These are phyloP conservation scores for Rhingia campestris DNA, from an alignment of 2,888 invertebrate species.

Conservation along the genomic window DNA sequence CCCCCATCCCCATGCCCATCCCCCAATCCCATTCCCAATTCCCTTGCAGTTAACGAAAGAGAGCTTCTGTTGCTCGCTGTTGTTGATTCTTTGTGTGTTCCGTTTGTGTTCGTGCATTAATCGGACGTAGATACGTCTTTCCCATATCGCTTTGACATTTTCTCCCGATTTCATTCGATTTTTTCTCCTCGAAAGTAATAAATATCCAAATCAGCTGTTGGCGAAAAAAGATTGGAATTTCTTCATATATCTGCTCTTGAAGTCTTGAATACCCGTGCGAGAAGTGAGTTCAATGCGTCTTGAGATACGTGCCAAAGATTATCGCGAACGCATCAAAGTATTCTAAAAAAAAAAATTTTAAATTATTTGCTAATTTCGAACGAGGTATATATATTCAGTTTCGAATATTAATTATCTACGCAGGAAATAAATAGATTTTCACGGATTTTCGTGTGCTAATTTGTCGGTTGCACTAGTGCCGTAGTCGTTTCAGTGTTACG, in stretches of 20 bases:
- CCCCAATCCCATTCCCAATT: too few species aligned
- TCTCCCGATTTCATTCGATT: conserved; percentile 25
- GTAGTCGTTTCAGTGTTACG: neutral
- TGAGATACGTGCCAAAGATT: conserved; percentile 38
- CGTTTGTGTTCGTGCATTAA: conserved; percentile 47
- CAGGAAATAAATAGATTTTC: conserved; percentile 42
- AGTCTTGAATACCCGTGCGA: conserved; percentile 34
- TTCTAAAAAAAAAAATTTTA: conserved; percentile 18
- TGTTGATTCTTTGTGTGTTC: conserved; percentile 52
- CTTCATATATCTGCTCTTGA: neutral
- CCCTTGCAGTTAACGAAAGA: conserved; percentile 35
- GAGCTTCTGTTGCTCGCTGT: conserved; percentile 66
- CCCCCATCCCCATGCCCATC: conserved; percentile 12
- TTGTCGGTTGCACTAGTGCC: neutral
- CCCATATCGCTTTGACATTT: conserved; percentile 33
- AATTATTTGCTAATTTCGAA: conserved; percentile 38
- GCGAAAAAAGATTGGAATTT: neutral
- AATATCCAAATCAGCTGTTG: conserved; percentile 63
- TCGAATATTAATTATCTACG: conserved; percentile 31
- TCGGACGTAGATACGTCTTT: conserved; percentile 47
- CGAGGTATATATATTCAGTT: neutral
- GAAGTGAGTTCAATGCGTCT: conserved; percentile 40
- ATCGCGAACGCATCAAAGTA: conserved; percentile 54
- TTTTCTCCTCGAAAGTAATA: conserved; percentile 19
- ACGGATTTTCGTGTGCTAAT: neutral